Evolutionary conservation across 2,888 invertebrate genomes (phyloP).

Genomic region (Buathra laborator): DNA sequence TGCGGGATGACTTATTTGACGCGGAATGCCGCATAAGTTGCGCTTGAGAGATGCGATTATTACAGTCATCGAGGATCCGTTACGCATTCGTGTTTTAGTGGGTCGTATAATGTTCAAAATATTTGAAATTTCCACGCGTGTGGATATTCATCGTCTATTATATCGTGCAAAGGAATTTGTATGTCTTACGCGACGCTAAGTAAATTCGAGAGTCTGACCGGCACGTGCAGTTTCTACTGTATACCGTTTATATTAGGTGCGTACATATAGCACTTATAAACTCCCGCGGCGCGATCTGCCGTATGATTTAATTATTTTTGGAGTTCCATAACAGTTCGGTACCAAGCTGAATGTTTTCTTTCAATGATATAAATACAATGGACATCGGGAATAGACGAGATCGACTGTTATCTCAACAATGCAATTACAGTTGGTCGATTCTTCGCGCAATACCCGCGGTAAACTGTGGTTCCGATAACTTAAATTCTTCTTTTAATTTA

Average conservation of each 20-base stretch:
- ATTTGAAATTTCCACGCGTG: conserved; percentile 22
- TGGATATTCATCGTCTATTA: neutral
- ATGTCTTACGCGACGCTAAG: neutral
- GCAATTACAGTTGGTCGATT: neutral
- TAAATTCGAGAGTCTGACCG: neutral
- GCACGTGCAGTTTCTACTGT: conserved; percentile 1
- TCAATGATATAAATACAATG: conserved; percentile 61
- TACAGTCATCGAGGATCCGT: conserved; percentile 12
- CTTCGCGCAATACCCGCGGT: no score
- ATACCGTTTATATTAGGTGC: neutral
- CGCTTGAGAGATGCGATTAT: conserved; percentile 1
- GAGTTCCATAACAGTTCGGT: conserved; percentile 48
- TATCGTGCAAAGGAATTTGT: neutral
- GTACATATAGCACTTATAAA: conserved; percentile 30
- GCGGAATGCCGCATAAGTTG: neutral
- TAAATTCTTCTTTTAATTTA: no score
- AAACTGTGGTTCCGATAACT: no score
- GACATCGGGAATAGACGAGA: conserved; percentile 23
- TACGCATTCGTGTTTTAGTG: conserved; percentile 21
- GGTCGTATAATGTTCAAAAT: conserved; percentile 37
- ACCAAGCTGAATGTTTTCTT: conserved; percentile 53
- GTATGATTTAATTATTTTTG: conserved; percentile 55
- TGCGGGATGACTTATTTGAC: neutral
- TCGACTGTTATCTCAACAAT: neutral
- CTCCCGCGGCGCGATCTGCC: neutral